Base-by-base conservation (phyloP, 1,140 invertebrate genomes). In the Heliconius congener region DNA sequence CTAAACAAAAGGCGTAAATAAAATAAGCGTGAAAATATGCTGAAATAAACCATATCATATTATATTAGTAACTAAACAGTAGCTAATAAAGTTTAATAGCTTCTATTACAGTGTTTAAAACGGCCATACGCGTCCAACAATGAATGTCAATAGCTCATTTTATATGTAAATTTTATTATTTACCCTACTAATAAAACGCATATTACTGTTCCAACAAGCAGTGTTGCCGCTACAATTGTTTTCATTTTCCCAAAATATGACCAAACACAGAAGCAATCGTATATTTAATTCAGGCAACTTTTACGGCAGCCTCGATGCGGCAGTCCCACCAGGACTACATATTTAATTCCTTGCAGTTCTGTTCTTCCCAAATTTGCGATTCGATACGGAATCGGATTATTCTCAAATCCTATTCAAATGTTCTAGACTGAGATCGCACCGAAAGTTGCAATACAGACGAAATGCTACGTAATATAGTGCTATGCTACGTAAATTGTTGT, bases 211-310 rank as follows among this genome's bases (percentile, higher is more conserved):
- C 60, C 30, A 23, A 66, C 11, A 30, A 30, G 8, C 60, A 66
- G 60, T 66, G 13, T 57, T 57, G 0, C 23, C 11, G 27, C 60
- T 66, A 66, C 27, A 66, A 30, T 30, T 30, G 60, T 66, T 66
- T 57, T 30, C 9, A 27, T 66, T 66, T 66, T 23, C 27, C 60
- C 60, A 66, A 66, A 66, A 66, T 66, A 66, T 66, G 60, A 5
- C 27, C 23, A 66, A 66, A 66, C 8, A 66, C n/a, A 66, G 27
- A 66, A 30, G 60, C 16, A 30, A 66, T 66, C 60, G 60, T 66
- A 66, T 66, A 66, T 66, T 13, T 66, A 16, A 66, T 66, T 66
- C 60, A 66, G 23, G 27, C 60, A 66, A 66, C 60, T 66, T 66
- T 66, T 30, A 30, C 27, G 60, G 23, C 27, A 13, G 60, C 23